These are phyloP conservation scores for Tinamus guttatus DNA, from an alignment of 2,113 vertebrate genomes.

Conservation along the genomic window DNA sequence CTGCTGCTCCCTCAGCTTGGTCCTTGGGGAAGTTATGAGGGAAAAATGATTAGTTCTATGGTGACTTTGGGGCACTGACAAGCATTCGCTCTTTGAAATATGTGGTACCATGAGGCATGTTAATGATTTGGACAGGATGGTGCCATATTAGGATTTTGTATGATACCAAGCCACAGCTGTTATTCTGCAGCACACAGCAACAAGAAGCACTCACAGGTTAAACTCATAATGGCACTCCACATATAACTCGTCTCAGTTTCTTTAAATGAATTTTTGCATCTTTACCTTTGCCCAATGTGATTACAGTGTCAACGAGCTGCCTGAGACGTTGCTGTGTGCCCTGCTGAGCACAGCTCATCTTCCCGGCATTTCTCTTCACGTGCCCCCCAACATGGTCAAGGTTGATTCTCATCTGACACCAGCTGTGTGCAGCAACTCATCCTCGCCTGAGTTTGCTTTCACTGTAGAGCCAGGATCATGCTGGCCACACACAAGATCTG, in stretches of 20 bases:
- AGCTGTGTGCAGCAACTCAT: background rate
- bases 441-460: background rate
- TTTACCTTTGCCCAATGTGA: background rate
- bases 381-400: background rate
- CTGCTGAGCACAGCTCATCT: background rate
- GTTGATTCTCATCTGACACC: background rate
- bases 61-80: background rate
- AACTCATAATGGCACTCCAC: conserved; percentile 23
- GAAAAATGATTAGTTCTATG: background rate
- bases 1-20: background rate
- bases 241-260: background rate
- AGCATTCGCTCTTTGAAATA: conserved; percentile 4
- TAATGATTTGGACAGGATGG: background rate
- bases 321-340: background rate
- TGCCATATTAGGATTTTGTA: background rate
- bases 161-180: background rate
- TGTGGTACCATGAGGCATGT: background rate
- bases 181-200: conserved; percentile 15
- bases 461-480: background rate
- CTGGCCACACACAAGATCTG: background rate
- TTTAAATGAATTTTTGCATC: conserved; percentile 4
- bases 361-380: background rate
- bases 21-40: background rate
- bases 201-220: conserved; percentile 5
- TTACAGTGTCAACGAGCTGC: background rate